Percentiles rank a stretch among this genome's conserved stretches.
Conservation (phyloP, 2,888 invertebrate species). For the Sinelater perroti region DNA sequence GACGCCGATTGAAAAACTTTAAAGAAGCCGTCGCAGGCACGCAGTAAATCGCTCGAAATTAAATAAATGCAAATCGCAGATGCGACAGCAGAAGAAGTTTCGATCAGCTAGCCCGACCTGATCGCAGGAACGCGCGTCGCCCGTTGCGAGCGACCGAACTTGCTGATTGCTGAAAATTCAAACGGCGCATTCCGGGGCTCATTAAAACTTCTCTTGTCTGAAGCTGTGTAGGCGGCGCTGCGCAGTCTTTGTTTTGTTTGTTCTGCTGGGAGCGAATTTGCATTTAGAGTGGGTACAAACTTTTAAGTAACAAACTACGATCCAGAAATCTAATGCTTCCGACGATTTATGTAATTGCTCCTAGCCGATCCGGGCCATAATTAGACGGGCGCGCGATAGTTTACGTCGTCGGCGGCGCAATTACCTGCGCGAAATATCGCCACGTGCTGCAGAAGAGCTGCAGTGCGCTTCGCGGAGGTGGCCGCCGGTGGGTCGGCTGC, state of each 20-base stretch:
- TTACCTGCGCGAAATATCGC: too few species aligned
- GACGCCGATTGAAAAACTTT: slow-evolving; percentile 53
- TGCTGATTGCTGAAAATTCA: slow-evolving; percentile 41
- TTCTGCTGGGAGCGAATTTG: slow-evolving; percentile 54
- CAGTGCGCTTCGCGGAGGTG: too few species aligned
- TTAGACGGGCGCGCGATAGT: slow-evolving; percentile 16
- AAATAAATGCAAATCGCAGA: slow-evolving; percentile 11
- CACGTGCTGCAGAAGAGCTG: too few species aligned
- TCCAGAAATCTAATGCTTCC: slow-evolving; percentile 30
- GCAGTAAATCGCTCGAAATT: slow-evolving; percentile 35
- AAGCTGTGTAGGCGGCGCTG: slow-evolving; percentile 44
- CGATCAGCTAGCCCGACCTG: background rate
- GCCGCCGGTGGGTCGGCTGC: too few species aligned
- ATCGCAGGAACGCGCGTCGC: background rate
- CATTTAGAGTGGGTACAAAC: slow-evolving; percentile 60
- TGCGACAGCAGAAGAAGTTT: background rate
- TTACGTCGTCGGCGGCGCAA: too few species aligned
- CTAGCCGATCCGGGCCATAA: slow-evolving; percentile 19
- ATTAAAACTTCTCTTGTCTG: slow-evolving; percentile 46
- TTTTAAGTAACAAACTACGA: slow-evolving; percentile 55
- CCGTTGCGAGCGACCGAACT: slow-evolving; percentile 31
- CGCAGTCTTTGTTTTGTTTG: slow-evolving; percentile 52
- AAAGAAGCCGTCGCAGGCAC: slow-evolving; percentile 49
- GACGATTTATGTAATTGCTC: slow-evolving; percentile 23
- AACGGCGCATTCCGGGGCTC: slow-evolving; percentile 29